Base-by-base conservation (phyloP, 2,888 invertebrate species). In the Hoplodrina blanda region DNA sequence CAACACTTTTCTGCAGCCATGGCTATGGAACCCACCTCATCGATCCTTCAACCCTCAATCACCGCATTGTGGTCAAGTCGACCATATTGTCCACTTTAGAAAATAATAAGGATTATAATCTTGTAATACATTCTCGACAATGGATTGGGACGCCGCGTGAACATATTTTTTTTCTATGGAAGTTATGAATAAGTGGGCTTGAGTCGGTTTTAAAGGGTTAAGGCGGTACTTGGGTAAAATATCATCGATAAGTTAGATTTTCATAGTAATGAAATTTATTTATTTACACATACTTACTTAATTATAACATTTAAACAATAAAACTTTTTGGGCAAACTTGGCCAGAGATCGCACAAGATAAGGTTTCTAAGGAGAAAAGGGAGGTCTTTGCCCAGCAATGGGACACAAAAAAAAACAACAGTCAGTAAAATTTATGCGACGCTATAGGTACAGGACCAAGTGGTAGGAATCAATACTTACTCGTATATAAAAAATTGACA, bases 141-240 rank as follows among this genome's bases (percentile, higher is more conserved):
- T 82, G 83, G 89, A 89, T 89, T 91, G 90, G 91, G 62, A 71
- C 69, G 59, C 59, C 50, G 85, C 87, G 90, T 80, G 90, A 85
- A 91, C 90, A 90, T 77, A 80, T 76, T 88, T 91, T 91, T 93
- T 93, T 93, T 91, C 85, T 84, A 78, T 75, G 75, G 87, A 92
- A 92, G 93, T 93, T 91, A 92, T 92, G 92, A 93, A 94, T 94
- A 94, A 94, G 92, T 94, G 90, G 91, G 91, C 90, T 89, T 89
- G 90, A 92, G 83, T 85, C 76, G 77, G 73, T 80, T 78, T 72
- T 78, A 81, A 84, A 85, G 88, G 73, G 85, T 79, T 84, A 76
- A 46, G 82, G 81, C 78, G 50, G 87, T 81, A 78, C 17, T 7
- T 20, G 1, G 8, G 13, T 11, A 6, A 10, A 44, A 20, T 77